Evolutionary conservation across 2,888 invertebrate species (phyloP), one percentile per base, ranked within the genome.

Genomic region (Lochmaea crataegi): DNA sequence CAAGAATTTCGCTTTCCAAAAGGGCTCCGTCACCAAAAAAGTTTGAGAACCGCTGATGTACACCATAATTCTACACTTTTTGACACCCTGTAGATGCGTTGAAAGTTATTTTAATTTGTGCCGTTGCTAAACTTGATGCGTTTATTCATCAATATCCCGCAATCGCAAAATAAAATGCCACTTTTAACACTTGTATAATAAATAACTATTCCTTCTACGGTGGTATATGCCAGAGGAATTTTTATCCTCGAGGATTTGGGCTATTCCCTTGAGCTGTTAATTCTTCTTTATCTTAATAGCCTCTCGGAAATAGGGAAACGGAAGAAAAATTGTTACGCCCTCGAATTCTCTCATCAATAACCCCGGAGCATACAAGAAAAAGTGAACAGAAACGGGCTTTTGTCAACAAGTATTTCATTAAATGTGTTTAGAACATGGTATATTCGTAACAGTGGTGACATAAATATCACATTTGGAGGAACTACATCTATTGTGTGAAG

Each of bases 261-360:
- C 10, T 16, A 53, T 53, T 53, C 53, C 53, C 53, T 53, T 53
- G 10, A 53, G 53, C 53, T 53, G 53, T 53, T 53, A 53, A 53
- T 53, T 53, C 53, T 53, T 16, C 53, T 53, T 53, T 53, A 53
- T 53, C 53, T 53, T 18, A 53, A 53, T 53, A 53, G 53, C 53
- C 18, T 16, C 10, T 16, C 53, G 53, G 18, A 53, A 53, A 53
- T 53, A 18, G 53, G 53, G 10, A 16, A 9, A 16, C 53, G 18
- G 32, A 53, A 53, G 53, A 53, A 53, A 53, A 53, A 53, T 53
- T 53, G 53, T 53, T 18, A 16, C n/a, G 16, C 18, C 10, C 18
- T 53, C 53, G 53, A 18, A 53, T 53, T 53, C 10, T 16, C 53
- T 16, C 53, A 53, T 53, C 53, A 53, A 53, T 53, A 53, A 16